Base-by-base conservation (phyloP, 2,113 vertebrate genomes). In the Lophura nycthemera region DNA sequence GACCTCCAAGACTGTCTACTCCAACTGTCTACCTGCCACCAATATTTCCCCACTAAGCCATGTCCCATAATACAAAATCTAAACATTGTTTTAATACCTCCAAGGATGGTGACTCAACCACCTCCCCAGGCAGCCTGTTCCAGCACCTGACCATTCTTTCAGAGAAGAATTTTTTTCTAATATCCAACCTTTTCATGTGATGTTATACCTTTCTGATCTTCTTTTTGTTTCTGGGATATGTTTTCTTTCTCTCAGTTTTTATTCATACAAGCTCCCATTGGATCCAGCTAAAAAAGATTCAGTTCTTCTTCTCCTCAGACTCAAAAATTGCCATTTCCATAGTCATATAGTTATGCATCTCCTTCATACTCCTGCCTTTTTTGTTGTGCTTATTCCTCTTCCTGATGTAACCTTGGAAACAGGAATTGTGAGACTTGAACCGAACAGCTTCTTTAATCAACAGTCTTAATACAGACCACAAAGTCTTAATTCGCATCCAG, bases 381-480 rank as follows among this genome's bases (percentile, higher is more conserved):
- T 83, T 90, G 10, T 40, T 79, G 72, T 65, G 50, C 70, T 95
- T 85, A 47, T 91, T 91, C 81, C 74, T 36, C 76, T 92, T 93
- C 61, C 56, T 47, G 17, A 8, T 56, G 43, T 59, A 77, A 95
- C 90, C 81, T 94, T 24, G n/a, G 47, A 93, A 75, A 88, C 50
- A 89, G 48, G 61, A 92, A 32, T 89, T 86, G 79, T n/a, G 73
- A 25, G 77, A 78, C 54, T 61, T 57, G 88, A 75, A 30, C 32
- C 52, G 70, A 71, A 70, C 47, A 82, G 59, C 84, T 42, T 85
- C 42, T 86, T 89, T 92, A 96, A 94, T 94, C 88, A 86, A 12
- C 48, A 83, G 50, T 11, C 64, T 57, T 65, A 82, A 20, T 42
- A 25, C 59, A 83, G 48, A 92, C 47, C 50, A 89, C 66, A 50